These are phyloP conservation scores for Peromyscus nudipes DNA, from an alignment of 2,797 vertebrate genomes.

Conservation along the genomic window DNA sequence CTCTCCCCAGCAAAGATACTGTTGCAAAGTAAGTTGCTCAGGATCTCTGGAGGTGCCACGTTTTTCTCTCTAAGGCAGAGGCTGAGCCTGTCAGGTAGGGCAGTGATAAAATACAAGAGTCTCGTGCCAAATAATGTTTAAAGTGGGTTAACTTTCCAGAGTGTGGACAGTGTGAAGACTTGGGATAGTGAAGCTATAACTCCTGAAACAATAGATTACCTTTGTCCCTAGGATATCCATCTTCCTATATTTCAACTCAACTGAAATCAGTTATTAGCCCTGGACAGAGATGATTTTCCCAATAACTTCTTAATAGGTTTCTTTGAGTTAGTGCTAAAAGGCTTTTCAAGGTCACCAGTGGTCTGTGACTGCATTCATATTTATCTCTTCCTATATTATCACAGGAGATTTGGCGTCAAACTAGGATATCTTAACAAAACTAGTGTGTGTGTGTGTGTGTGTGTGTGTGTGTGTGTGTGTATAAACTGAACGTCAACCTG, in stretches of 20 bases:
- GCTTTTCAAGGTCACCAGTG: neutral
- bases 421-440: neutral
- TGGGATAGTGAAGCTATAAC: neutral
- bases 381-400: neutral
- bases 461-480: neutral
- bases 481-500: neutral
- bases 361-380: neutral
- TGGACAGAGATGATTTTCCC: neutral
- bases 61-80: constrained; percentile 43
- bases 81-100: constrained; percentile 6
- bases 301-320: neutral
- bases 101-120: constrained; percentile 50
- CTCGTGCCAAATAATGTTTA: neutral
- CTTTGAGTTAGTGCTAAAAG: constrained; percentile 29
- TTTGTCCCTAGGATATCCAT: neutral
- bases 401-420: neutral
- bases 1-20: neutral
- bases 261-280: neutral
- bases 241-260: constrained; percentile 4
- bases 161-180: neutral
- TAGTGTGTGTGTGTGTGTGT: neutral
- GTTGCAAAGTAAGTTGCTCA: neutral
- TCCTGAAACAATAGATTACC: constrained; percentile 7
- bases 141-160: neutral
- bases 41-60: neutral